Conservation (phyloP, 1,140 invertebrate species). For the Dryas iulia region DNA sequence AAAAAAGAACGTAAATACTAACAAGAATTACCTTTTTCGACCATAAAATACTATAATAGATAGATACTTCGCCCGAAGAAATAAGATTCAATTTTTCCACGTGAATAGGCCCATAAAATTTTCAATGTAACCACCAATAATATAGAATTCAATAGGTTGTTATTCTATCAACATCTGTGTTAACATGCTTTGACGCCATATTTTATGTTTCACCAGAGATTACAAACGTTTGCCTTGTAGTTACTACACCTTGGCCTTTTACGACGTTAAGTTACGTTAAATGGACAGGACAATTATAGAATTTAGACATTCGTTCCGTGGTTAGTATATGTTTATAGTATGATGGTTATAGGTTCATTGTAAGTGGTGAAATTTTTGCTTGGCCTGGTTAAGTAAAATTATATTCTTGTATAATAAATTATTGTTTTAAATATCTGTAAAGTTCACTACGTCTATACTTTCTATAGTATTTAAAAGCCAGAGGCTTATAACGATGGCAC, state of each 20-base stretch:
- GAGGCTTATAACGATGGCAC: not conserved
- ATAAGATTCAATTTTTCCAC: conserved; percentile 10
- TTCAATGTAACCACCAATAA: conserved; percentile 27
- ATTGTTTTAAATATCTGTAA: too few relatives aligned
- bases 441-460: too few relatives aligned
- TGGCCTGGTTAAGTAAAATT: too few relatives aligned
- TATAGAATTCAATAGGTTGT: conserved; percentile 27
- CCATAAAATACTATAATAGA: not conserved
- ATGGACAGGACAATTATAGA: not conserved
- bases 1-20: too few relatives aligned
- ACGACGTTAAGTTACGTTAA: too few relatives aligned
- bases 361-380: too few relatives aligned
- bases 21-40: too few relatives aligned
- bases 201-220: conserved; percentile 31
- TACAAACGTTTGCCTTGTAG: conserved; percentile 20
- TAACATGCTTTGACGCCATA: conserved; percentile 39
- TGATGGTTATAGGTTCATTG: not conserved
- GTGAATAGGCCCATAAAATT: conserved; percentile 17
- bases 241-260: not conserved
- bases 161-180: conserved; percentile 36
- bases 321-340: too few relatives aligned
- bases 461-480: too few relatives aligned
- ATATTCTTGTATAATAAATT: too few relatives aligned
- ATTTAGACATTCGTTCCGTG: not conserved
- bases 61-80: not conserved